Evolutionary conservation across 2,888 invertebrate species (phyloP), one percentile per base, ranked within the genome.

Genomic region (Eucera pruinosa): DNA sequence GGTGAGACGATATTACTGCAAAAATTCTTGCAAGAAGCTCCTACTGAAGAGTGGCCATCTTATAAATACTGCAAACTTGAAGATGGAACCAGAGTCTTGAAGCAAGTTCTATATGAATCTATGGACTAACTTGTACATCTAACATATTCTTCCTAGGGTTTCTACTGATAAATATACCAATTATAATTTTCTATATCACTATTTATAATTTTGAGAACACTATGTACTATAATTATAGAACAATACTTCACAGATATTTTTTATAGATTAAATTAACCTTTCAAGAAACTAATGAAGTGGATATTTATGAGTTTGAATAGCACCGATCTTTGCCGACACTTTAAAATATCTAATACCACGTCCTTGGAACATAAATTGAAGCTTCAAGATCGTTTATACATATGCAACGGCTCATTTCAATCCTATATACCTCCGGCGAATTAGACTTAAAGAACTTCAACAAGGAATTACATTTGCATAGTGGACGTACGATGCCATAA

Each of bases 41-140:
- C 50, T 9, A 61, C 55, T 4, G 47, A 70, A 13, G 36, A 30
- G 9, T 55, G n/a, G 27, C 74, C 68, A 6, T 62, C 62, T 0
- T 88, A 85, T 36, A 81, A 74, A 30, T 89, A 87, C 64, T 48
- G 73, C 9, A 85, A 76, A 50, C 84, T 88, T 5, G 33, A 79
- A 67, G 90, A 90, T 47, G 87, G 85, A 4, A 83, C 81, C 23
- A 78, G 89, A 0, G 68, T 84, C 45, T 80, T 90, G n/a, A 75
- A 75, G 36, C 70, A 84, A 70, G 66, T 89, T 67, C 67, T 84
- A 9, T 57, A 50, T 18, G 47, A 79, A 25, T 11, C 20, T 20
- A 13, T 7, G 3, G 25, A 50, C 6, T 47, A 52, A n/a, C n/a
- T n/a, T n/a, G n/a, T n/a, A n/a, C n/a, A n/a, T n/a, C n/a, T n/a